Evolutionary conservation across 2,113 vertebrate species (phyloP).

Genomic region (Orcinus orca): DNA sequence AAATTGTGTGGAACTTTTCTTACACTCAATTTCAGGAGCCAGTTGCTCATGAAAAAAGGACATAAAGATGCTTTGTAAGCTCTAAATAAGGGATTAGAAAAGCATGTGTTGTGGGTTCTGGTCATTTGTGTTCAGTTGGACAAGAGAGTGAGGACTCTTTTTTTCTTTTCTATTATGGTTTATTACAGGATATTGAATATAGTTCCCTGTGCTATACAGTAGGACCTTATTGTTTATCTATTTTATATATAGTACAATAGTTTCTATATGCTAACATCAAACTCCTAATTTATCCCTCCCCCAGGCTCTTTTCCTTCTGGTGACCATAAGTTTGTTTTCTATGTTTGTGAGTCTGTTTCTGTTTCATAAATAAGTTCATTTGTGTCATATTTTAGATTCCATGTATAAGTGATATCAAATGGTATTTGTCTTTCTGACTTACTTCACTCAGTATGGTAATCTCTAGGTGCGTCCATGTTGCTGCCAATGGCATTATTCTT

Average conservation of each 20-base stretch:
- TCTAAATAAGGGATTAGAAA: conserved; percentile 5
- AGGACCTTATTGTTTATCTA: background rate
- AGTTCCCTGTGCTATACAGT: background rate
- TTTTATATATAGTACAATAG: background rate
- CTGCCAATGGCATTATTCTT: background rate
- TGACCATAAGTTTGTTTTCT: background rate
- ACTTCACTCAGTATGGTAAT: background rate
- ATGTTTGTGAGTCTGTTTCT: background rate
- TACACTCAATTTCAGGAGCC: background rate
- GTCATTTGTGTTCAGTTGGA: background rate
- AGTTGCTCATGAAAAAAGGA: background rate
- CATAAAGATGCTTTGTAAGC: background rate
- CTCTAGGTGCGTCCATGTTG: background rate
- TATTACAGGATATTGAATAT: background rate
- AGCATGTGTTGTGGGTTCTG: background rate
- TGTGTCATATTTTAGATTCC: background rate
- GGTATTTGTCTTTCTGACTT: background rate
- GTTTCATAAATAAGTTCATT: background rate
- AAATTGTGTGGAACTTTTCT: background rate
- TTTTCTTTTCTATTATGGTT: background rate
- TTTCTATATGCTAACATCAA: no score
- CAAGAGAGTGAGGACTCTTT: background rate
- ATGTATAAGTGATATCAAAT: background rate
- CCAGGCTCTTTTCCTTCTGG: background rate
- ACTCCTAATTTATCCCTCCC: background rate